Base-by-base conservation (phyloP, 2,888 invertebrate genomes). In the Desoria tigrina region DNA sequence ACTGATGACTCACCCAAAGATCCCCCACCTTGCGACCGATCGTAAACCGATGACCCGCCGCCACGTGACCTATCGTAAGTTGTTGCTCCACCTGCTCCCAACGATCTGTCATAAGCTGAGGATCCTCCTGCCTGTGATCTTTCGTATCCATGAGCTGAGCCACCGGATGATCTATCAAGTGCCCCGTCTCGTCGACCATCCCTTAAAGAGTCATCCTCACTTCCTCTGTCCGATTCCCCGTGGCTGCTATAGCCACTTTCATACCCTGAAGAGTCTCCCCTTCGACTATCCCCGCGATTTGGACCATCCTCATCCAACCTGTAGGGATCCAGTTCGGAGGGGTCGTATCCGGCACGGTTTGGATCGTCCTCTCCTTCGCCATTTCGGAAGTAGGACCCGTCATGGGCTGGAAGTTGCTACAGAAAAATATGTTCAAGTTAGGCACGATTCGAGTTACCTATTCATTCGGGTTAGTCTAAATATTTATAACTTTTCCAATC, bases 321-420 rank as follows among this genome's bases (percentile, higher is more conserved):
- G 42, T 58, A 42, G 9, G 55, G 62, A 54, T 11, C 28, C 57
- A 42, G 51, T 53, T 28, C 53, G 1, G 51, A 55, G 18, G 53
- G 32, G 51, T 60, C 55, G 55, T 55, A 32, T 6, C 9, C 28
- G 28, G 53, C 14, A 28, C 55, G 57, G 49, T 56, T 55, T 3
- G 55, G 57, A 42, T 63, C 42, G 53, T 50, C 55, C 18, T 4
- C 11, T 55, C n/a, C 55, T n/a, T 27, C 21, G 3, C 32, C 32
- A 28, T 18, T 55, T 26, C 27, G 26, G 21, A 67, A 67, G 18
- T 67, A 67, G 2, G 63, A 63, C 4, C 56, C 57, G 23, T 61
- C 61, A 14, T 63, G 60, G 18, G 63, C 60, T 23, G 61, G 28
- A 27, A 55, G 60, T 39, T 63, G 54, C 62, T 67, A 57, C n/a